phyloP scores from a whole-genome alignment of 2,888 invertebrate species.

The Clivina fossor region DNA sequence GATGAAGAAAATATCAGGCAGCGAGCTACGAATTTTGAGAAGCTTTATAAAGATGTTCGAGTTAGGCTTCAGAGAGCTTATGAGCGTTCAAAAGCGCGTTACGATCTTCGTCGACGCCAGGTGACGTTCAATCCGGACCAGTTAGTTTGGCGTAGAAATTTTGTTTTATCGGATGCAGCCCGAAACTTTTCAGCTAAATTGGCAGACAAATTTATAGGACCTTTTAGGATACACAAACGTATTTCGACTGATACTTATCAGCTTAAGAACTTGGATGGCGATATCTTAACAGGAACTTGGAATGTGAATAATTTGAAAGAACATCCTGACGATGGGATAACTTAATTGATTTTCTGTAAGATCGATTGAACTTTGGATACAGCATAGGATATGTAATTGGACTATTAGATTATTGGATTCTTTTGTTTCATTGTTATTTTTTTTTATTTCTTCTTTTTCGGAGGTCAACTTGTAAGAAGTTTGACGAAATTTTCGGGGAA shows the following conservation, averaged over 20 bases:
- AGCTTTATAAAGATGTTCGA: slow-evolving; percentile 20
- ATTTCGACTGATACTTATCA: slow-evolving; percentile 1
- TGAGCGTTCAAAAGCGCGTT: background rate
- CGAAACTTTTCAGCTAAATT: slow-evolving; percentile 17
- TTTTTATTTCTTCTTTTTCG: no score
- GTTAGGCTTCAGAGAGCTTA: slow-evolving; percentile 1
- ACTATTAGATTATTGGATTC: no score
- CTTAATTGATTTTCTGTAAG: no score
- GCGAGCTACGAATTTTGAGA: background rate
- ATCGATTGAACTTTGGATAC: no score
- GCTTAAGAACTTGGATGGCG: background rate
- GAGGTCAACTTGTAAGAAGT: no score
- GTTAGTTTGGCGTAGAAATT: slow-evolving; percentile 21
- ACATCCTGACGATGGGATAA: slow-evolving; percentile 4
- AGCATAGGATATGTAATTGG: no score
- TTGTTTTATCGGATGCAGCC: slow-evolving; percentile 9
- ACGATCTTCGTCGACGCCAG: slow-evolving; percentile 17
- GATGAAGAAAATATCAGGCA: background rate
- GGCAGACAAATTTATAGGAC: slow-evolving; percentile 21
- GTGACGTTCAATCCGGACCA: slow-evolving; percentile 6
- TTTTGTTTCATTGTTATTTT: no score
- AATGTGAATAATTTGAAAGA: background rate
- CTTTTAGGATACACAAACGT: background rate
- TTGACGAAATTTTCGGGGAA: no score
- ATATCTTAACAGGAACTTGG: slow-evolving; percentile 3